A percentile compares a stretch with the other conserved stretches of the same genome.
These are phyloP conservation scores for Hemaris fuciformis DNA, from an alignment of 2,888 invertebrate species.

Conservation along the genomic window DNA sequence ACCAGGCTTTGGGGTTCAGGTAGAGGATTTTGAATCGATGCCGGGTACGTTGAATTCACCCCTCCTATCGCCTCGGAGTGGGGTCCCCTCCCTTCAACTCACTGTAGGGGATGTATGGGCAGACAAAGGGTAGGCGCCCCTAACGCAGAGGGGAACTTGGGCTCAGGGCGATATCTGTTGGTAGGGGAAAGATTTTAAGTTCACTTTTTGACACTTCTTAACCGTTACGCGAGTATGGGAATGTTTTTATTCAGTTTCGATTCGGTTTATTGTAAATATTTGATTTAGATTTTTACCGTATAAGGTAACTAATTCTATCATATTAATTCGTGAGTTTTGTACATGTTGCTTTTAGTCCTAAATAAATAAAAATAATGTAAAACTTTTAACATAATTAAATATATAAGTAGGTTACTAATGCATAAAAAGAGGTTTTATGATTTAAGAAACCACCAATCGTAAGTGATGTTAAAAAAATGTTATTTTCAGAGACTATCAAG, in stretches of 20 bases:
- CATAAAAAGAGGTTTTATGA: no score
- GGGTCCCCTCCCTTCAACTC: slow-evolving; percentile 76
- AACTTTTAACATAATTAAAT: no score
- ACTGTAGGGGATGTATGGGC: slow-evolving; percentile 71
- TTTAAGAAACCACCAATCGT: no score
- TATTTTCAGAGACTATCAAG: slow-evolving; percentile 25
- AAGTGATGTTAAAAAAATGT: neutral
- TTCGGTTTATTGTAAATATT: neutral
- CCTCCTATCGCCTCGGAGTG: slow-evolving; percentile 67
- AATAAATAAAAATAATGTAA: no score
- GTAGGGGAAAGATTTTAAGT: slow-evolving; percentile 66
- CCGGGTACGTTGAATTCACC: slow-evolving; percentile 66
- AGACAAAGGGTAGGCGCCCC: slow-evolving; percentile 80
- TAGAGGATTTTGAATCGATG: slow-evolving; percentile 65
- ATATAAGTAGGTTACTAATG: no score
- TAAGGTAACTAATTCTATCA: no score
- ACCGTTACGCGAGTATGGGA: slow-evolving; percentile 45
- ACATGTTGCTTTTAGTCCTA: no score
- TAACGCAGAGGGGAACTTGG: slow-evolving; percentile 70
- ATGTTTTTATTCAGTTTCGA: slow-evolving; percentile 29
- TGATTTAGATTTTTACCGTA: neutral
- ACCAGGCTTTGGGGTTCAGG: slow-evolving; percentile 45
- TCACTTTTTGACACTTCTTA: slow-evolving; percentile 51
- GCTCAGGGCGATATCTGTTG: slow-evolving; percentile 68
- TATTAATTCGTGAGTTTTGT: no score